Base-by-base conservation (phyloP, 1,140 invertebrate species). In the Drosophila kohkoa region DNA sequence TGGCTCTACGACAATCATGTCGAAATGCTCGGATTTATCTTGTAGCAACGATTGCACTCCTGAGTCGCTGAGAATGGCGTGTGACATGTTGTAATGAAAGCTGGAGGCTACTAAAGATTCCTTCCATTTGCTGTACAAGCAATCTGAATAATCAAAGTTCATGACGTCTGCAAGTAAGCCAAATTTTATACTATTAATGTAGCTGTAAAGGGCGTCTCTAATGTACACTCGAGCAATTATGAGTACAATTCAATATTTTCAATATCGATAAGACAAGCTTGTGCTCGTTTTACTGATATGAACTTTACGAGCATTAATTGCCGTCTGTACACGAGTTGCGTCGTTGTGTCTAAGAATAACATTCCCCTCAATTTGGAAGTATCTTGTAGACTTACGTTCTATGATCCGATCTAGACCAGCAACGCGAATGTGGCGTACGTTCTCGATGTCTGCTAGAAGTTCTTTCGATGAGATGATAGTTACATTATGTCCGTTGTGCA, bases 1-100 rank as follows among this genome's bases (percentile, higher is more conserved):
- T 0, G 79, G 65, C 43, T 91, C 90, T 25, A 79, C 4, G 0
- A 90, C 25, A 1, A 92, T 13, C n/a, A 91, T 64, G n/a, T 91
- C 90, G 28, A 90, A 91, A 2, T 75, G 60, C 5, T 77, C 67
- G 48, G 52, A 54, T 1, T 57, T 41, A 28, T 82, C 32, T 0
- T 32, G 3, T 0, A 85, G 8, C 15, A 92, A 20, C 1, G 58
- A 43, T 16, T 81, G 75, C 1, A 92, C 76, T 3, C 48, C 48
- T 0, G 7, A 3, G 6, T 83, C 62, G 3, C 11, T 46, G 0
- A 88, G 46, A 25, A 87, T 65, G 0, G 32, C 13, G 2, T 45
- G 1, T 0, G 81, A 62, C 0, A 75, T 52, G 4, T 81, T 75
- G 43, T 48, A n/a, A 2, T 71, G 28, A 0, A 70, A 35, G 0